Percentiles rank a stretch among this genome's conserved stretches.
Conservation (phyloP, 2,113 vertebrate genomes). For the Microtus richardsoni region DNA sequence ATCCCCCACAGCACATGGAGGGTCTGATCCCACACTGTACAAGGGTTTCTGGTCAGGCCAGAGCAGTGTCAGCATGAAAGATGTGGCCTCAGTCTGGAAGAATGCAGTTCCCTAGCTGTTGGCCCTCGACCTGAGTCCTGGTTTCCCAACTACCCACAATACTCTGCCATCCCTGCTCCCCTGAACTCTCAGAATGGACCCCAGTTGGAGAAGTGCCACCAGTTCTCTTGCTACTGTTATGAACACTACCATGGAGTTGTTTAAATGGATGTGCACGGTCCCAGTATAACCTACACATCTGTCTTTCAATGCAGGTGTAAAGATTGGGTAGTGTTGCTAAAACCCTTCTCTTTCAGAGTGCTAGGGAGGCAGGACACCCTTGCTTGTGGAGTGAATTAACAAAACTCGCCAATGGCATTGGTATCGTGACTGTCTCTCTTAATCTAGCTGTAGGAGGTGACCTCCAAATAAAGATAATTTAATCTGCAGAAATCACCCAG, state of each 20-base stretch:
- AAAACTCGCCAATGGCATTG: conserved; percentile 20
- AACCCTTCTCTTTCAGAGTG: background rate
- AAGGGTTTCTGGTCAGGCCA: background rate
- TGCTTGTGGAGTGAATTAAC: conserved; percentile 74
- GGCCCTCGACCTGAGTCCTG: fast-evolving
- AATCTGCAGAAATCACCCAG: conserved; percentile 84
- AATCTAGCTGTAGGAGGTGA: conserved; percentile 82
- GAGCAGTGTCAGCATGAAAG: fast-evolving
- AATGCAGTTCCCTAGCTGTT: too few relatives aligned
- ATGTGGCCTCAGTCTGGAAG: fast-evolving
- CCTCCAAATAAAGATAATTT: conserved; percentile 85
- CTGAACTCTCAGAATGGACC: fast-evolving
- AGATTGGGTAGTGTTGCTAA: background rate
- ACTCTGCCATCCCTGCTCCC: fast-evolving
- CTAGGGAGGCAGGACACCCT: conserved; percentile 9
- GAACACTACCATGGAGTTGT: fast-evolving
- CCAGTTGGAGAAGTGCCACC: fast-evolving
- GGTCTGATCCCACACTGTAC: background rate
- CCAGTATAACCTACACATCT: fast-evolving
- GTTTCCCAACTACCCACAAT: fast-evolving
- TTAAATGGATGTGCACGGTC: fast-evolving
- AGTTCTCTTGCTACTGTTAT: fast-evolving
- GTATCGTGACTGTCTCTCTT: conserved; percentile 83
- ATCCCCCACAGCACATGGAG: background rate
- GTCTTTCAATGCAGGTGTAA: background rate